Evolutionary conservation across 2,797 vertebrate genomes (phyloP).

Genomic region (Acipenser oxyrinchus): DNA sequence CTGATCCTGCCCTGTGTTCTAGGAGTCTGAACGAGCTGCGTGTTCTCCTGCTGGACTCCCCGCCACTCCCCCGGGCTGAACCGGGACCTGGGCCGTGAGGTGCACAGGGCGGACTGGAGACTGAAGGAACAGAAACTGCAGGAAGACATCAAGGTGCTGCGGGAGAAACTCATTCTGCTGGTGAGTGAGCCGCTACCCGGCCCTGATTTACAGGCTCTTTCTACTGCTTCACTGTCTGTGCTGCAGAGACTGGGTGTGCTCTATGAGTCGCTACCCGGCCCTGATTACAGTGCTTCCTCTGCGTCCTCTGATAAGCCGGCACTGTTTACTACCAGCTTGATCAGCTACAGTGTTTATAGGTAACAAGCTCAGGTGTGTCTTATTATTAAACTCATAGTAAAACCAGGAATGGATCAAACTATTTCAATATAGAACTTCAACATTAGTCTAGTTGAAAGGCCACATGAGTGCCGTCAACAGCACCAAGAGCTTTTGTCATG

Average conservation of each 20-base stretch:
- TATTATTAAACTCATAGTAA: no score
- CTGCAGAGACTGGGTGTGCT: neutral
- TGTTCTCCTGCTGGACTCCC: constrained; percentile 78
- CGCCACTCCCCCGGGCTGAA: constrained; percentile 81
- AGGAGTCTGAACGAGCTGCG: constrained; percentile 91
- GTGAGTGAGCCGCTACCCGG: constrained; percentile 45
- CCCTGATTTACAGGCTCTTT: neutral
- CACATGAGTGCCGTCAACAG: no score
- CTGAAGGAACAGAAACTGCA: constrained; percentile 95
- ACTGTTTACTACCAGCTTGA: no score
- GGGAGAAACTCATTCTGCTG: constrained; percentile 84
- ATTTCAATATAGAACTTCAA: no score
- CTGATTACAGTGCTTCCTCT: no score
- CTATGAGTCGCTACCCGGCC: neutral
- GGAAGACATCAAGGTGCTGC: constrained; percentile 84
- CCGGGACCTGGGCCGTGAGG: constrained; percentile 77
- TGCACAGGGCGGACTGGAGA: constrained; percentile 89
- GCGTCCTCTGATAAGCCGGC: no score
- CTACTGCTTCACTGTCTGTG: no score
- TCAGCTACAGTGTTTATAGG: no score
- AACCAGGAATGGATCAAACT: no score
- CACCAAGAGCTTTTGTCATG: no score
- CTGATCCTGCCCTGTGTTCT: neutral
- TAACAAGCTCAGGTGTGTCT: no score
- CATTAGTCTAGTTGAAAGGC: no score